Evolutionary conservation across 2,888 invertebrate species (phyloP).

Genomic region (Andrena haemorrhoa): DNA sequence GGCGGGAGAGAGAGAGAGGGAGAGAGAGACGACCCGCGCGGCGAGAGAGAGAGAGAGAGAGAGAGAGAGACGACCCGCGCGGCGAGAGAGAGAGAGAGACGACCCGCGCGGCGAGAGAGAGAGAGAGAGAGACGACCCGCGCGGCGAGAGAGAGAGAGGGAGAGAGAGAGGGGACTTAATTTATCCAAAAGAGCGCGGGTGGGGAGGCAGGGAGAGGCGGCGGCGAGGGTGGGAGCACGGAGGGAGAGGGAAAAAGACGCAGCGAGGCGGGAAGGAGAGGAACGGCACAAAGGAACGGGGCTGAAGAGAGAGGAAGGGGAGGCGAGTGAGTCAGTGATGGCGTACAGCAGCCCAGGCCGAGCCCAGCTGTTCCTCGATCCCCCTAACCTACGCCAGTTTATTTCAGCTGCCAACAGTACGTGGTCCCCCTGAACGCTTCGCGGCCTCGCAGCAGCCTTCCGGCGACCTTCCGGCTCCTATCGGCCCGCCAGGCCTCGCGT

Average conservation of each 20-base stretch:
- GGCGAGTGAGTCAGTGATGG: slow-evolving; percentile 80
- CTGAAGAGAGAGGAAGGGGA: slow-evolving; percentile 44
- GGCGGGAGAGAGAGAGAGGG: slow-evolving; percentile 7
- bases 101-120: no score
- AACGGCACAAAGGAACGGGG: slow-evolving; percentile 22
- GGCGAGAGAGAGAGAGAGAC: not conserved
- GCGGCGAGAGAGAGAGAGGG: not conserved
- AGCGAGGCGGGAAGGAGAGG: slow-evolving; percentile 32
- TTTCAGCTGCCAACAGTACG: slow-evolving; percentile 70
- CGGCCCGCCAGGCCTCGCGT: slow-evolving; percentile 10
- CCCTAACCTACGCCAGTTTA: slow-evolving; percentile 76
- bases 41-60: not conserved
- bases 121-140: not conserved
- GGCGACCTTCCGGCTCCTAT: slow-evolving; percentile 36
- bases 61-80: not conserved
- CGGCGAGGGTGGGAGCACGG: slow-evolving; percentile 7
- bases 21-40: no score
- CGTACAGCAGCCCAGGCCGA: slow-evolving; percentile 77
- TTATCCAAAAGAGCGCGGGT: slow-evolving; percentile 24
- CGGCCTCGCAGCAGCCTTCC: slow-evolving; percentile 16
- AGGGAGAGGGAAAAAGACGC: slow-evolving; percentile 17
- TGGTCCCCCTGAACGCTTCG: slow-evolving; percentile 32
- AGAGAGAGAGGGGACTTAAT: slow-evolving; percentile 1
- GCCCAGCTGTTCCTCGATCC: slow-evolving; percentile 80
- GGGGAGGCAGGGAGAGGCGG: slow-evolving; percentile 24